Evolutionary conservation across 2,888 invertebrate species (phyloP).

Genomic region (Prosopocoilus inquinatus): DNA sequence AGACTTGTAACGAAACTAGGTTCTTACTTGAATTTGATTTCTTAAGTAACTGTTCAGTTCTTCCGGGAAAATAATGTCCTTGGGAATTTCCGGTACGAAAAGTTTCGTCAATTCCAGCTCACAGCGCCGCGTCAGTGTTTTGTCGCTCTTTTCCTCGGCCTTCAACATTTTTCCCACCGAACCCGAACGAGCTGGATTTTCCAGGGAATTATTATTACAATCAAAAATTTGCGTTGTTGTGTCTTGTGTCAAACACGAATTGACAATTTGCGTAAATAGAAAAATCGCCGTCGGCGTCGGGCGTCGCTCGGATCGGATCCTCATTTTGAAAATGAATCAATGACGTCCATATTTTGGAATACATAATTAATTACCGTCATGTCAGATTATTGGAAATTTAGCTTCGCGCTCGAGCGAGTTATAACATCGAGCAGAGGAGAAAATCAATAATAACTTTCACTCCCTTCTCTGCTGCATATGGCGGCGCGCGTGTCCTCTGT

Average conservation of each 20-base stretch:
- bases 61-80: conserved; percentile 58
- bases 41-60: conserved; percentile 62
- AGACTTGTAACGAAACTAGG: background rate
- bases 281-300: no score
- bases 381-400: no score
- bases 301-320: no score
- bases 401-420: background rate
- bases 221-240: no score
- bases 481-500: background rate
- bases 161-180: conserved; percentile 10
- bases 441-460: conserved; percentile 2
- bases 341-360: no score
- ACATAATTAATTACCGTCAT: no score
- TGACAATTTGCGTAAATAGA: no score
- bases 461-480: background rate
- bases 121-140: background rate
- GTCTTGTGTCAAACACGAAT: no score
- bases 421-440: background rate
- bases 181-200: background rate
- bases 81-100: conserved; percentile 36
- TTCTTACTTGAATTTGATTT: conserved; percentile 58
- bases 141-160: conserved; percentile 2
- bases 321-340: no score
- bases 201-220: no score
- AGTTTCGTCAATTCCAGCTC: conserved; percentile 25